Conservation (phyloP, 2,888 invertebrate genomes). For the Sarcophaga carnaria region DNA sequence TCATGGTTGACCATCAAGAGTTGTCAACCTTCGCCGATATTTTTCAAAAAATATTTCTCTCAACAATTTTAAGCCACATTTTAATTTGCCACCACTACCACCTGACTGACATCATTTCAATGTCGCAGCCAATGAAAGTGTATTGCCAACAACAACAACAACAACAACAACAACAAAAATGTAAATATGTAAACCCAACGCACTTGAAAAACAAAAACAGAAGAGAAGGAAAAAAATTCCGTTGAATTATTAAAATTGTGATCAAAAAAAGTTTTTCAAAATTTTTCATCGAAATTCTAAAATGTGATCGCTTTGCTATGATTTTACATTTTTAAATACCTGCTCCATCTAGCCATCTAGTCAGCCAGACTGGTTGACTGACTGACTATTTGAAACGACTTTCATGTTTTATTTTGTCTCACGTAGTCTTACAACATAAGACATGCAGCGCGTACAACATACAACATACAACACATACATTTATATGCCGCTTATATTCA, state of each 20-base stretch:
- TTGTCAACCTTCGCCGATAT: constrained; percentile 23
- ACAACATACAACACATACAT: no score
- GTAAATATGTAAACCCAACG: constrained; percentile 39
- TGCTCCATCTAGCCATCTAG: neutral
- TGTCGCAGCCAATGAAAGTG: constrained; percentile 16
- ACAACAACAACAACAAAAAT: constrained; percentile 13
- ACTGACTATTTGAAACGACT: neutral
- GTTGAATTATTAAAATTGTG: no score
- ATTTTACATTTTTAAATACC: neutral
- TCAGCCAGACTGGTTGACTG: neutral
- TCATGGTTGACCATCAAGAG: neutral
- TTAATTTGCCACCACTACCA: constrained; percentile 22
- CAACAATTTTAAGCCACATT: neutral
- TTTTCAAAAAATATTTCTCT: neutral
- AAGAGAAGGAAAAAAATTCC: neutral
- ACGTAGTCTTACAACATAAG: neutral
- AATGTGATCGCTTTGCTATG: neutral
- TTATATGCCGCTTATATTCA: neutral
- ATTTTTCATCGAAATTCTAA: neutral
- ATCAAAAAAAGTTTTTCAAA: no score
- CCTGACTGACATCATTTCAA: constrained; percentile 44
- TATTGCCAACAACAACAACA: neutral
- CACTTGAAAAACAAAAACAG: constrained; percentile 36
- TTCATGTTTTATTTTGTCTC: constrained; percentile 15
- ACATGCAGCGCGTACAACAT: no score